Evolutionary conservation across 2,888 invertebrate species (phyloP).

Genomic region (Sericinus montela): DNA sequence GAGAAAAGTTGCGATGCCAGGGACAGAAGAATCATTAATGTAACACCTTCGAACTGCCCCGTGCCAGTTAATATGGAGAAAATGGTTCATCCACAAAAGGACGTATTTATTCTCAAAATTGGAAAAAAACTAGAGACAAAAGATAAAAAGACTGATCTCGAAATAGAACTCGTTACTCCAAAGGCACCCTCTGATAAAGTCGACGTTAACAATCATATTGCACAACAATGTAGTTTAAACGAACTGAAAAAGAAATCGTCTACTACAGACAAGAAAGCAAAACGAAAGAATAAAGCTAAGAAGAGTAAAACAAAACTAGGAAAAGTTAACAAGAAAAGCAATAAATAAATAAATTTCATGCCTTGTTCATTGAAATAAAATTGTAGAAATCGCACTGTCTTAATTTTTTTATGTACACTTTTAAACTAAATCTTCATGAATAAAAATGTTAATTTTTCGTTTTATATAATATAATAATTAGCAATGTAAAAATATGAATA

Average conservation of each 20-base stretch:
- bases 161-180: conserved; percentile 68
- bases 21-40: conserved; percentile 50
- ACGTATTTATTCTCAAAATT: conserved; percentile 70
- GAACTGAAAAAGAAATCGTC: conserved; percentile 31
- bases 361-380: neutral
- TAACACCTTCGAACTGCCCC: conserved; percentile 64
- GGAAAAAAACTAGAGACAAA: conserved; percentile 68
- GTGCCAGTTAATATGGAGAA: conserved; percentile 63
- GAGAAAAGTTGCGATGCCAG: conserved; percentile 39
- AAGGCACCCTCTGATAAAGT: conserved; percentile 45
- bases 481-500: no score
- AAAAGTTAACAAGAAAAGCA: conserved; percentile 30
- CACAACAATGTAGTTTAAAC: conserved; percentile 47
- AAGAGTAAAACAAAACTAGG: conserved; percentile 29
- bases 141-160: conserved; percentile 68
- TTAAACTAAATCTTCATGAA: no score
- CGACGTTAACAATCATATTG: conserved; percentile 35
- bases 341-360: conserved; percentile 18
- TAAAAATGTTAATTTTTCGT: no score
- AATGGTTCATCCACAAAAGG: conserved; percentile 53
- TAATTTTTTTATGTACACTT: no score
- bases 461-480: no score
- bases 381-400: no score
- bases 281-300: conserved; percentile 28
- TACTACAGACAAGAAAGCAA: conserved; percentile 20